A percentile compares a stretch with the other conserved stretches of the same genome.
Evolutionary conservation across 2,797 vertebrate genomes (phyloP).

Genomic region (Paguma larvata): DNA sequence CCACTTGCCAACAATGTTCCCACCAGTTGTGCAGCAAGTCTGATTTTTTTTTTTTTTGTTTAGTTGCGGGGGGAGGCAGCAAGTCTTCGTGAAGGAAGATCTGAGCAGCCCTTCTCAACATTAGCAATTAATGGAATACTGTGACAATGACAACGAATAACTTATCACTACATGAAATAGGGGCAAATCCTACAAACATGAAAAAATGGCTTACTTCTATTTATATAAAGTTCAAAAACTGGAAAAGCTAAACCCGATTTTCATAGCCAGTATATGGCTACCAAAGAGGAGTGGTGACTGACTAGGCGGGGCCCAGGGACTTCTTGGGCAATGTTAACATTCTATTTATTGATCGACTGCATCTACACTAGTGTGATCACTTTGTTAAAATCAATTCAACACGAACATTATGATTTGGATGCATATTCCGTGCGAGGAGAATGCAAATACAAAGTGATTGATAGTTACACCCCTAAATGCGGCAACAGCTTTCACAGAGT

Average conservation of each 20-base stretch:
- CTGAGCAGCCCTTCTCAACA: background rate
- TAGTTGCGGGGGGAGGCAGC: no score
- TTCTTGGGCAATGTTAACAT: background rate
- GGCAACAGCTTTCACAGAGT: background rate
- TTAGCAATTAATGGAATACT: background rate
- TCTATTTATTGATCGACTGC: background rate
- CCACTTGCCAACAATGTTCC: background rate
- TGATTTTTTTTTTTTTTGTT: no score
- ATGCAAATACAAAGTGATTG: background rate
- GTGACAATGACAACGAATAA: background rate
- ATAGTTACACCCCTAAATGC: background rate
- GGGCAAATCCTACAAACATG: background rate
- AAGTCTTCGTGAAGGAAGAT: background rate
- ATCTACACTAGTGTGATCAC: background rate
- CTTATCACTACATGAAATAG: background rate
- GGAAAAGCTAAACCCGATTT: background rate
- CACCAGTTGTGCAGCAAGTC: background rate
- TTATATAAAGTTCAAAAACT: background rate
- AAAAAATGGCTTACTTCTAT: background rate
- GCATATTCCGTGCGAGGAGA: background rate
- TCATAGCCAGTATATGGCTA: background rate
- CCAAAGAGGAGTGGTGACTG: background rate
- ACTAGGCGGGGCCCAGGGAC: rapidly evolving
- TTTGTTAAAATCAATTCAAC: background rate
- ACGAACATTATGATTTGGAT: background rate